Percentiles rank a stretch among this genome's conserved stretches.
phyloP scores from a whole-genome alignment of 2,888 invertebrate genomes.

The Drosophila paranaensis region DNA sequence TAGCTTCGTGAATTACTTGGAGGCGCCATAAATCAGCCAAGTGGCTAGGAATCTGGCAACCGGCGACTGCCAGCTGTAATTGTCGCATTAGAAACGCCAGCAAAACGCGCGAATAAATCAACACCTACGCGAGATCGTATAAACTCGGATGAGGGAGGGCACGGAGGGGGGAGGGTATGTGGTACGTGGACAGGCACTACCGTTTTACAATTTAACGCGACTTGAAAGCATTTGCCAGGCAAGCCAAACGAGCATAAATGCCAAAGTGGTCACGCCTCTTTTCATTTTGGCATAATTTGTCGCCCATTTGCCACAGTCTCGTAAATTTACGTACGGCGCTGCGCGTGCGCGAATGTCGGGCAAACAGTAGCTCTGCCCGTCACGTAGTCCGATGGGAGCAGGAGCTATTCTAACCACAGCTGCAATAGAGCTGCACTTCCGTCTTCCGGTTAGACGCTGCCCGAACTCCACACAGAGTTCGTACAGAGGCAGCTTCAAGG shows the following conservation, averaged over 20 bases:
- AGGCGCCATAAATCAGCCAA: slow-evolving; percentile 74
- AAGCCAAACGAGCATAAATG: slow-evolving; percentile 69
- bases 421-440: slow-evolving; percentile 18
- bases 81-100: slow-evolving; percentile 77
- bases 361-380: slow-evolving; percentile 11
- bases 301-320: slow-evolving; percentile 72
- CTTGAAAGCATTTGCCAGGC: slow-evolving; percentile 41
- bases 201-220: slow-evolving; percentile 61
- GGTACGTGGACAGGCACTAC: slow-evolving; percentile 53
- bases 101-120: slow-evolving; percentile 75
- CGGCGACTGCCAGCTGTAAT: slow-evolving; percentile 61
- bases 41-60: slow-evolving; percentile 64
- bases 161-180: not conserved
- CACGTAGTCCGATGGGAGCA: slow-evolving; percentile 23
- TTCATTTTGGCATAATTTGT: slow-evolving; percentile 76
- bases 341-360: slow-evolving; percentile 72
- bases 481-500: slow-evolving; percentile 43
- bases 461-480: not conserved
- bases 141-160: not conserved
- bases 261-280: slow-evolving; percentile 72
- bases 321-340: slow-evolving; percentile 59
- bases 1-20: slow-evolving; percentile 69
- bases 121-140: slow-evolving; percentile 48
- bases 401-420: not conserved
- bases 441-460: slow-evolving; percentile 2